These are phyloP conservation scores for Bombus vancouverensis DNA, from an alignment of 1,140 invertebrate genomes.

Conservation along the genomic window DNA sequence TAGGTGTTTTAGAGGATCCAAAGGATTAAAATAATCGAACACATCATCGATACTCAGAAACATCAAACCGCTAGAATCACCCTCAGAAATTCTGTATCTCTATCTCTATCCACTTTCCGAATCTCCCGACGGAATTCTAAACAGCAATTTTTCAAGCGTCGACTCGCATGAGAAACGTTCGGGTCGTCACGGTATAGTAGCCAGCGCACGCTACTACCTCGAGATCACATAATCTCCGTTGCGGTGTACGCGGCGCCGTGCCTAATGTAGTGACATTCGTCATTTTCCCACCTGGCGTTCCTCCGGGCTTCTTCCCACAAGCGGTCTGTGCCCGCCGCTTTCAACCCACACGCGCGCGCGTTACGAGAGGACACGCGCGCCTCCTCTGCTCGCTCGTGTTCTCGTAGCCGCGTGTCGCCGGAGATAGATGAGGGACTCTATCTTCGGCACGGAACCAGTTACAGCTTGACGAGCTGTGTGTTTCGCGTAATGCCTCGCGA, in stretches of 20 bases:
- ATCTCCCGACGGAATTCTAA: neutral
- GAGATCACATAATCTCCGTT: slow-evolving; percentile 50
- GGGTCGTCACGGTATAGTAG: slow-evolving; percentile 2
- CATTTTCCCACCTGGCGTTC: slow-evolving; percentile 59
- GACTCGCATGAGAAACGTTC: slow-evolving; percentile 2
- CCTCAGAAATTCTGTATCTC: too few species aligned
- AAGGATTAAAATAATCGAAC: too few species aligned
- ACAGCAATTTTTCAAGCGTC: slow-evolving; percentile 12
- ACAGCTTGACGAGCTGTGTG: slow-evolving; percentile 68
- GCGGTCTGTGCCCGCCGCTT: neutral
- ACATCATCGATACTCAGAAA: too few species aligned
- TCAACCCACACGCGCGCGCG: slow-evolving; percentile 24
- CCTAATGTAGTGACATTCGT: slow-evolving; percentile 58
- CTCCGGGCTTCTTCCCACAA: slow-evolving; percentile 40
- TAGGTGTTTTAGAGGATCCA: too few species aligned
- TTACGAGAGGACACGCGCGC: neutral
- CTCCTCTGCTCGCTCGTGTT: slow-evolving; percentile 42
- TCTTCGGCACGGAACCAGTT: slow-evolving; percentile 69
- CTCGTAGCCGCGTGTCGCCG: slow-evolving; percentile 53
- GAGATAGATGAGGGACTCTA: slow-evolving; percentile 70
- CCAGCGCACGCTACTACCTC: slow-evolving; percentile 4
- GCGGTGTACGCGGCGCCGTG: slow-evolving; percentile 19
- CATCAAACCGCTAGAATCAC: too few species aligned
- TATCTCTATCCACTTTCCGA: neutral
- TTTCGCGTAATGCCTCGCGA: slow-evolving; percentile 71